phyloP scores from a whole-genome alignment of 2,888 invertebrate species.

The Tenthredo mesomela region DNA sequence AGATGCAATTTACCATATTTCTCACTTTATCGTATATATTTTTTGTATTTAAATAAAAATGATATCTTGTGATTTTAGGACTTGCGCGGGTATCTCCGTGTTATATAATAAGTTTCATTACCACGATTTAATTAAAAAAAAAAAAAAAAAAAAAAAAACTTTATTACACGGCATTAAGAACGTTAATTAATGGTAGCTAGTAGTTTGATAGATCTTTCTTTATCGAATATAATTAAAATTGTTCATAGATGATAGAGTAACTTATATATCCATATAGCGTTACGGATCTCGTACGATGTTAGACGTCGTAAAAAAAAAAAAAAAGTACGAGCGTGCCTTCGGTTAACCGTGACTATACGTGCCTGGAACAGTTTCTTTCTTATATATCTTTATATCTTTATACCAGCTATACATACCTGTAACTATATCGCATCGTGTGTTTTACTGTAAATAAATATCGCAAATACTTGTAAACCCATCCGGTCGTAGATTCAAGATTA shows the following conservation, averaged over 20 bases:
- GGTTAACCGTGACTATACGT: conserved; percentile 41
- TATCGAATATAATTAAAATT: not conserved
- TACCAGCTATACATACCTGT: not conserved
- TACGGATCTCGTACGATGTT: conserved; percentile 14
- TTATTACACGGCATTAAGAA: not conserved
- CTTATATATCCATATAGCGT: conserved; percentile 11
- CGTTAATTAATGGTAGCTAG: not conserved
- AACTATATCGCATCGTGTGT: not conserved
- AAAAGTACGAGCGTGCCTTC: conserved; percentile 8
- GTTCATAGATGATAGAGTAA: not conserved
- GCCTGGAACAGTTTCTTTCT: conserved; percentile 14
- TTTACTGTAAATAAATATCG: conserved; percentile 1
- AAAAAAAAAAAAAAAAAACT: no score
- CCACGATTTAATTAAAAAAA: not conserved
- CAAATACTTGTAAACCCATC: not conserved
- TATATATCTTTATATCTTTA: not conserved
- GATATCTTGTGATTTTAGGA: not conserved
- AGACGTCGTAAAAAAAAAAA: not conserved
- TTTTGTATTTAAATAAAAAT: not conserved
- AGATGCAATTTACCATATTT: not conserved
- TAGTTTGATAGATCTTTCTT: not conserved
- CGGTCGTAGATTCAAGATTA: not conserved
- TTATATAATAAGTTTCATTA: no score
- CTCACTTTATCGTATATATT: not conserved
- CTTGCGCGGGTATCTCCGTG: not conserved